Evolutionary conservation across 2,113 vertebrate species (phyloP), one percentile per base, ranked within the genome.

Genomic region (Eolophus roseicapilla): DNA sequence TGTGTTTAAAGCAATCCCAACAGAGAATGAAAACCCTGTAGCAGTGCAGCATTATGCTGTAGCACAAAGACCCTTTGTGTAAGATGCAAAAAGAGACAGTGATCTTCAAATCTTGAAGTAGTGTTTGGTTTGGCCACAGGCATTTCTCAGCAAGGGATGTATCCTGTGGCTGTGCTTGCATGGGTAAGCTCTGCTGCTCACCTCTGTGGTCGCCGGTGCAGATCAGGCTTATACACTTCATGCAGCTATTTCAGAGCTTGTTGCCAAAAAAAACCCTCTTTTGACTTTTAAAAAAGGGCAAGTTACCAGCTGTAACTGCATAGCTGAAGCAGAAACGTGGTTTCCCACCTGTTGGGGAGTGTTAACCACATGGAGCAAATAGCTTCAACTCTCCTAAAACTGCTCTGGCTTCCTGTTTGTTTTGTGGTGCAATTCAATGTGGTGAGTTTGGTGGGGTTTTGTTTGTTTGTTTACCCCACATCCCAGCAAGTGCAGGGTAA

Each of bases 391-490:
- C 93, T 85, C 86, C 86, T 19, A 90, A 41, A 19, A 2, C 85
- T 75, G 83, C 82, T 70, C 23, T 3, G 69, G 73, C 87, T 97
- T 97, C 97, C 97, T 97, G 95, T 95, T 85, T 90, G 69, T 71
- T 85, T 83, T 41, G 43, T 57, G 95, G 81, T 23, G 35, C 68
- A 76, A 57, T 31, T 44, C 78, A 33, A 24, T 23, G 83, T 24
- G 62, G 92, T 3, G 3, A 8, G 47, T 18, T 52, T 63, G 33
- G 44, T 13, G 17, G 29, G 16, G 18, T 29, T 57, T 44, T 4
- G 2, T 49, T 50, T 35, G 47, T 86, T 59, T 71, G 49, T 91
- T 50, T 77, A 62, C 9, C 28, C 44, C 2, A 0, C 23, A 39
- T 7, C 20, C 53, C 33, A 31, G 71, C 17, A 23, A 37, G 63